phyloP scores from a whole-genome alignment of 2,113 vertebrate species.

The Hoplias malabaricus region DNA sequence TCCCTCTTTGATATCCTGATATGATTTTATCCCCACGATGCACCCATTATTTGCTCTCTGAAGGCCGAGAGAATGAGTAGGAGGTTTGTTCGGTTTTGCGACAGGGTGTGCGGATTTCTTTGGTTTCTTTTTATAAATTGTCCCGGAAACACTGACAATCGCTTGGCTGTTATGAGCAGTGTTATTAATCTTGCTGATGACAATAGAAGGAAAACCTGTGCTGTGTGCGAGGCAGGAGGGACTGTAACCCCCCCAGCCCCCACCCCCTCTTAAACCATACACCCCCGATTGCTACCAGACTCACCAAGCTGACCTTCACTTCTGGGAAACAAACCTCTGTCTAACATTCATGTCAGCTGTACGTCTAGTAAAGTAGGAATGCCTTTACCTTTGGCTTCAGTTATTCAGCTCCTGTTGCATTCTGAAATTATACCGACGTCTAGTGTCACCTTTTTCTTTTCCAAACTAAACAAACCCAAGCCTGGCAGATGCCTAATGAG shows the following conservation, averaged over 20 bases:
- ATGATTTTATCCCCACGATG: conserved; percentile 24
- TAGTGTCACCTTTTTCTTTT: background rate
- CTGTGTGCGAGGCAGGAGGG: conserved; percentile 85
- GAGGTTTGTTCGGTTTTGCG: conserved; percentile 24
- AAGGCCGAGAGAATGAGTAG: background rate
- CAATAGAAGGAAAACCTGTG: conserved; percentile 95
- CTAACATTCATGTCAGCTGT: conserved; percentile 13
- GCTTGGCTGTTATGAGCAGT: conserved; percentile 93
- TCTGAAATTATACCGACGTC: background rate
- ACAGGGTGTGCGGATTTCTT: conserved; percentile 85
- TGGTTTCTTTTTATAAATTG: conserved; percentile 99
- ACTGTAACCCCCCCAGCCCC: conserved; percentile 71
- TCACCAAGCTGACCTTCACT: conserved; percentile 59
- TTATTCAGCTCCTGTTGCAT: background rate
- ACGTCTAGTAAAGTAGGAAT: too few species aligned
- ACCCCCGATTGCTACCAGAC: conserved; percentile 48
- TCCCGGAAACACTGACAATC: conserved; percentile 98
- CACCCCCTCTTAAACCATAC: conserved; percentile 4
- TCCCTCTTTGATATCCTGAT: background rate
- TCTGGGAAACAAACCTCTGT: conserved; percentile 18
- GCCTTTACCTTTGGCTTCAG: background rate
- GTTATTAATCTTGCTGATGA: conserved; percentile 93
- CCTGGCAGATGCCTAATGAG: background rate
- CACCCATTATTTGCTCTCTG: conserved; percentile 42
- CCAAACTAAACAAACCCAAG: background rate